Evolutionary conservation across 1,140 invertebrate species (phyloP).

Genomic region (Drusus annulatus): DNA sequence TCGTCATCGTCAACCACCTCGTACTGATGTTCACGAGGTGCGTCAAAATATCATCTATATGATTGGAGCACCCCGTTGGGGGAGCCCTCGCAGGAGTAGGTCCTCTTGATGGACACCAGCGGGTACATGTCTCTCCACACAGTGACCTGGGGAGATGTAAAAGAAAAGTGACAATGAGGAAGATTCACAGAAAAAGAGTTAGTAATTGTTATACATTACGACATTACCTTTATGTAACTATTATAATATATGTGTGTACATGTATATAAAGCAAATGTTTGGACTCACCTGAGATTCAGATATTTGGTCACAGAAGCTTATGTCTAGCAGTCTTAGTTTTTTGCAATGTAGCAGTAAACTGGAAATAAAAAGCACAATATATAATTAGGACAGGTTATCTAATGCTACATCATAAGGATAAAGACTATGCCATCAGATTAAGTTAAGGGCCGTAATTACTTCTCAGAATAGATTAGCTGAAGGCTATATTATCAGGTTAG

Average conservation of each 20-base stretch:
- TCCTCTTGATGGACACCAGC: slow-evolving; percentile 44
- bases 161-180: too few relatives aligned
- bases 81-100: slow-evolving; percentile 28
- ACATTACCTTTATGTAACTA: too few relatives aligned
- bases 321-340: slow-evolving; percentile 84
- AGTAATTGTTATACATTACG: too few relatives aligned
- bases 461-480: too few relatives aligned
- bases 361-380: slow-evolving; percentile 51
- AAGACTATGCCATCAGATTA: too few relatives aligned
- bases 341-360: slow-evolving; percentile 77
- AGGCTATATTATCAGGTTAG: too few relatives aligned
- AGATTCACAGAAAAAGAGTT: too few relatives aligned
- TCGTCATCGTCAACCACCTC: not conserved
- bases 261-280: not conserved
- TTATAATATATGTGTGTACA: not conserved
- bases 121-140: slow-evolving; percentile 51
- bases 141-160: slow-evolving; percentile 32
- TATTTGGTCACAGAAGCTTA: slow-evolving; percentile 90
- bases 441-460: too few relatives aligned
- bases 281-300: slow-evolving; percentile 76
- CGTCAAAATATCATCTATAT: slow-evolving; percentile 22
- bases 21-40: not conserved
- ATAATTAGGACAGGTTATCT: too few relatives aligned
- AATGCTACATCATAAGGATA: too few relatives aligned
- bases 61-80: slow-evolving; percentile 23